These are phyloP conservation scores for Halcyon malimbica DNA, from an alignment of 2,113 vertebrate species.

Conservation along the genomic window DNA sequence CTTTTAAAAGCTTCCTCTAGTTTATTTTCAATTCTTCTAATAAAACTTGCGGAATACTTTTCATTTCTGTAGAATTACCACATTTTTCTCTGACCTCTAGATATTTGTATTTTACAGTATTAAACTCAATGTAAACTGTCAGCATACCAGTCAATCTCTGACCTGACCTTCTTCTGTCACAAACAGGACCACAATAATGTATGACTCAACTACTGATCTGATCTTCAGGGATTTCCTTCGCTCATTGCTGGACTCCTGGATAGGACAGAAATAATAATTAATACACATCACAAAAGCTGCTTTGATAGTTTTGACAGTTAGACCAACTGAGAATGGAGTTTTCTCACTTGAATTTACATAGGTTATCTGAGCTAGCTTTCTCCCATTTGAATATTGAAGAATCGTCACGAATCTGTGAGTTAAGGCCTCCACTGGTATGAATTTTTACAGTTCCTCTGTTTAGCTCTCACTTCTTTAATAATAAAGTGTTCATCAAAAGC, in stretches of 20 bases:
- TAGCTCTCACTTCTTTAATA: neutral
- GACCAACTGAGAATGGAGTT: neutral
- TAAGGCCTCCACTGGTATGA: neutral
- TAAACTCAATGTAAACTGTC: neutral
- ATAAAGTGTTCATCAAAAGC: neutral
- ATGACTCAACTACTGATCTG: neutral
- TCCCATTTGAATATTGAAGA: neutral
- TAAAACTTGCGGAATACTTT: neutral
- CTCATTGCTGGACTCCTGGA: neutral
- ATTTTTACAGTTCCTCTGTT: neutral
- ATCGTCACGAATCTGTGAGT: neutral
- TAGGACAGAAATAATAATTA: neutral
- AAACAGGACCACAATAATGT: neutral
- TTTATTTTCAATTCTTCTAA: neutral
- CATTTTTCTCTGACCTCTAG: neutral
- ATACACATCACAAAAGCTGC: neutral
- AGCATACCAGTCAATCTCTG: neutral
- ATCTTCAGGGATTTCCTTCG: neutral
- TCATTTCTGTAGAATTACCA: neutral
- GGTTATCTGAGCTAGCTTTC: neutral
- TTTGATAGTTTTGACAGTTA: neutral
- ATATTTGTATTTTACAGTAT: neutral
- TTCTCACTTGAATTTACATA: neutral
- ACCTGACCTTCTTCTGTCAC: neutral
- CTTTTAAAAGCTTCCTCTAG: neutral